These are phyloP conservation scores for Australoheros facetus DNA, from an alignment of 2,797 vertebrate genomes.

Conservation along the genomic window DNA sequence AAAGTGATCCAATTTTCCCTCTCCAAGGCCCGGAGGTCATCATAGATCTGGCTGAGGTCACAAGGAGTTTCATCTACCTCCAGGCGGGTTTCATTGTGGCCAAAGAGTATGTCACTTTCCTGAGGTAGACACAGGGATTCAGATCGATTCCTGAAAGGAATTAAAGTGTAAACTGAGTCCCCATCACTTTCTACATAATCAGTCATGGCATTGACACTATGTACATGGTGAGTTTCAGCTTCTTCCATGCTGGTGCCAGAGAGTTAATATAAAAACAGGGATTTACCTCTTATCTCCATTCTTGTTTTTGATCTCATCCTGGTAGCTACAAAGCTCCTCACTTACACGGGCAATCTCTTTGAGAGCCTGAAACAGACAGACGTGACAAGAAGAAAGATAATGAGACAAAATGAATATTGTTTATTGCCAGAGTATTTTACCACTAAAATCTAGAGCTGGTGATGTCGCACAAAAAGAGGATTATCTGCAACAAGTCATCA, in stretches of 20 bases:
- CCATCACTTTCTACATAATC: neutral
- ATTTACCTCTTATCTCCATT: conserved; percentile 87
- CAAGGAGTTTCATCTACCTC: conserved; percentile 68
- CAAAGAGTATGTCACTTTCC: conserved; percentile 68
- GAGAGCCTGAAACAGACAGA: conserved; percentile 85
- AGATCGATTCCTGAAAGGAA: conserved; percentile 61
- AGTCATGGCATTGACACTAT: neutral
- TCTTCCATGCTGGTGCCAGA: neutral
- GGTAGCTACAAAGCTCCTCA: conserved; percentile 97
- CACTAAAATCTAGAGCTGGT: neutral
- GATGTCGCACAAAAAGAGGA: conserved; percentile 16
- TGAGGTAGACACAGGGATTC: conserved; percentile 70
- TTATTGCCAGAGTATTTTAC: neutral
- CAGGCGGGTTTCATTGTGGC: conserved; percentile 59
- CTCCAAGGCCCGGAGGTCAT: conserved; percentile 78
- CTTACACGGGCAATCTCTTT: conserved; percentile 96
- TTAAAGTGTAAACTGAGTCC: conserved; percentile 7
- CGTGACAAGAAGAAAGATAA: conserved; percentile 12
- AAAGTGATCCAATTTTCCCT: conserved; percentile 81
- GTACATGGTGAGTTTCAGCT: neutral
- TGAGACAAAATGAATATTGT: conserved; percentile 12
- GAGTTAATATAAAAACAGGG: neutral
- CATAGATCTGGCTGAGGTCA: conserved; percentile 74
- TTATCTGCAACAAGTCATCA: conserved; percentile 1
- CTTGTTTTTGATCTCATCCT: conserved; percentile 90